These are phyloP conservation scores for Entomobrya proxima DNA, from an alignment of 2,888 invertebrate genomes.

Conservation along the genomic window DNA sequence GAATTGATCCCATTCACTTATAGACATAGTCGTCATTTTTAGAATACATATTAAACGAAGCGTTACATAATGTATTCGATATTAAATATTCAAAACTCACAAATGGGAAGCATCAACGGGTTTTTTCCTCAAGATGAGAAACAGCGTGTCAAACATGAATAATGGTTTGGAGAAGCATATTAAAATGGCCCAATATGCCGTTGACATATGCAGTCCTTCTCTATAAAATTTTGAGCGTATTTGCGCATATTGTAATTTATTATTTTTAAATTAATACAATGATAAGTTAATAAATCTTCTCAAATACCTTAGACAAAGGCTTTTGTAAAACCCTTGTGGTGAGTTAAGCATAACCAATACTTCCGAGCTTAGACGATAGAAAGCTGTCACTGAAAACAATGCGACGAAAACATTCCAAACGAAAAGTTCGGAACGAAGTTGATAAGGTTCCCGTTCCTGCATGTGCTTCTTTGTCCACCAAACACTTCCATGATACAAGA, in stretches of 20 bases:
- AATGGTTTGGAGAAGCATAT: slow-evolving; percentile 14
- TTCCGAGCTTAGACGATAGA: slow-evolving; percentile 17
- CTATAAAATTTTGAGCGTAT: no score
- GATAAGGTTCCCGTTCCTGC: slow-evolving; percentile 30
- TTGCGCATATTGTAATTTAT: no score
- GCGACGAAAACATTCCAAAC: slow-evolving; percentile 42
- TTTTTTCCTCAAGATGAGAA: slow-evolving; percentile 46
- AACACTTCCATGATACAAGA: neutral
- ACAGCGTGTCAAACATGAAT: slow-evolving; percentile 24
- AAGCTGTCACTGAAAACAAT: slow-evolving; percentile 22
- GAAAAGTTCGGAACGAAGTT: slow-evolving; percentile 10
- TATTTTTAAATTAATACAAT: neutral
- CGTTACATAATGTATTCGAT: no score
- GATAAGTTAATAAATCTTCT: neutral
- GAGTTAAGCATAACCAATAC: neutral
- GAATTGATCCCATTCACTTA: no score
- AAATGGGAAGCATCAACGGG: slow-evolving; percentile 41
- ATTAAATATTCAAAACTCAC: no score
- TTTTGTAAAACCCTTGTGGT: slow-evolving; percentile 51
- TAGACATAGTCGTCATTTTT: no score
- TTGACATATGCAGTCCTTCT: slow-evolving; percentile 46
- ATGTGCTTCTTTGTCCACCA: slow-evolving; percentile 19
- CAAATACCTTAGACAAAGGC: slow-evolving; percentile 47
- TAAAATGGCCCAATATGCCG: slow-evolving; percentile 24
- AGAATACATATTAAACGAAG: no score